Conservation (phyloP, 2,113 vertebrate genomes). For the Triplophysa tibetana region DNA sequence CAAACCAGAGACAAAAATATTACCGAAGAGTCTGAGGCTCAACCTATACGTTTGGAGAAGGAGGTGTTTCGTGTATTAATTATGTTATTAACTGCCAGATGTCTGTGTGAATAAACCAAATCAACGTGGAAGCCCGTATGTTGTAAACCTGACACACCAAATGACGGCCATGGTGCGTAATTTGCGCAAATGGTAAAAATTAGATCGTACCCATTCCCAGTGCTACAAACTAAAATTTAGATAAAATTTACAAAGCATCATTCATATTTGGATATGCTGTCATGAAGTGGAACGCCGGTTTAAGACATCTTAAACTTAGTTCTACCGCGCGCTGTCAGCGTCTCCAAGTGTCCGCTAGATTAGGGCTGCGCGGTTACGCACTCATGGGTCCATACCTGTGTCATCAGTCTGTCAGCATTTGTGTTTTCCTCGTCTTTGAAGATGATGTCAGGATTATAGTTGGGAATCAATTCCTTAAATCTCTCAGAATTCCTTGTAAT, state of each 20-base stretch:
- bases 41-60: not conserved
- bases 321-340: not conserved
- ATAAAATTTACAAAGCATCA: not conserved
- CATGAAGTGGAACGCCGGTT: not conserved
- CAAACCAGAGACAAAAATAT: constrained; percentile 20
- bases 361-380: constrained; percentile 51
- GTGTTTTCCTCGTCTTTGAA: constrained; percentile 92
- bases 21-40: constrained; percentile 29
- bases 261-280: not conserved
- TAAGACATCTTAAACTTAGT: not conserved
- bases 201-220: not conserved
- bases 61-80: not conserved
- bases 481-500: constrained; percentile 86
- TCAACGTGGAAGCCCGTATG: not conserved
- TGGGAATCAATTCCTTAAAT: constrained; percentile 89
- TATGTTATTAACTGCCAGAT: not conserved
- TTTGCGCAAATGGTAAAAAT: not conserved
- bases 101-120: not conserved
- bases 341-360: not conserved
- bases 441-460: constrained; percentile 91
- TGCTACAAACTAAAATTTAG: not conserved
- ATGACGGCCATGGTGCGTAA: not conserved
- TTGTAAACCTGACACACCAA: not conserved
- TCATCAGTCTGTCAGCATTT: constrained; percentile 89
- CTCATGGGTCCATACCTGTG: constrained; percentile 76